Evolutionary conservation across 2,888 invertebrate species (phyloP), one percentile per base, ranked within the genome.

Genomic region (Apamea anceps): DNA sequence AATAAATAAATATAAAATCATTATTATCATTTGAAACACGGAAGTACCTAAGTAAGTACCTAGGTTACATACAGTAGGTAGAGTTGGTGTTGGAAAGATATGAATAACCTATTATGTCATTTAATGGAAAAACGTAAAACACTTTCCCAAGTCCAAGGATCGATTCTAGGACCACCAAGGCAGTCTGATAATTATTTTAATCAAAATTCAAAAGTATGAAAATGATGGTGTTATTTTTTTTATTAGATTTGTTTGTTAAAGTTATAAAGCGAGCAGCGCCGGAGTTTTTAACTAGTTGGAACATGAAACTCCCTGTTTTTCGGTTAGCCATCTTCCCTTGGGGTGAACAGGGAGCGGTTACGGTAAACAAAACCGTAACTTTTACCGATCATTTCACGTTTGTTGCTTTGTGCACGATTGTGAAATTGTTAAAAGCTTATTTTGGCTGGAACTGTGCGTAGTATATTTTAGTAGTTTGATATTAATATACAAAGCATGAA

Each of bases 281-380:
- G n/a, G 78, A 85, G 81, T 82, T 89, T 83, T 77, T 73, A 86
- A 82, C 80, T 83, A 88, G 84, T 79, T 80, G 74, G 77, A 86
- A 87, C 82, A 85, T 86, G 85, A 82, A 88, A 90, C 90, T 75
- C 86, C 80, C 84, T 85, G 89, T 88, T 88, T 88, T 90, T 89
- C 83, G 84, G 88, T 87, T 81, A 86, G 80, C 86, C 57, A 80
- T 87, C 86, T 87, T 88, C 89, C 87, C 91, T 51, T 79, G 85
- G 91, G 89, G 86, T 76, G 77, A 86, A 79, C 73, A 81, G 90
- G 89, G 90, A 89, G 87, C 86, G 87, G 90, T 89, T 81, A 77
- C 67, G 84, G 91, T 93, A 94, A 94, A 94, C 94, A 94, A 92
- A 93, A 92, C 91, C 91, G 90, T 92, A 93, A 94, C 92, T 93